Base-by-base conservation (phyloP, 2,113 vertebrate species). In the Pithys albifrons region DNA sequence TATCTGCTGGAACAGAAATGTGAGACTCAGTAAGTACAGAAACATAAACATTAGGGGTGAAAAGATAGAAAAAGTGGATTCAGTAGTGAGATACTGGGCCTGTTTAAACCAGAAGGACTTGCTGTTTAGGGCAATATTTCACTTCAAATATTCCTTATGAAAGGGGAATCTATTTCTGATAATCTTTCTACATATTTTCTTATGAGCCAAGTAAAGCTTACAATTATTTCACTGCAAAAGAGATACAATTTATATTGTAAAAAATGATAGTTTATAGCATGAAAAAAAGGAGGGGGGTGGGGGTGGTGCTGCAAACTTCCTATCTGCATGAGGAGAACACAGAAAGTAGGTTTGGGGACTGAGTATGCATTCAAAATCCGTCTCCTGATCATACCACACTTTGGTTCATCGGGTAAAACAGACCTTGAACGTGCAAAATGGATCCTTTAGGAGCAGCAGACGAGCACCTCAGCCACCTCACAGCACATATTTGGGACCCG, bases 361-460 rank as follows among this genome's bases (percentile, higher is more conserved):
- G 5, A 59, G 28, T 1, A 4, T 6, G 7, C 39, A 37, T 51
- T 80, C 0, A 0, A 43, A 72, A 41, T 59, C 28, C 6, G 4
- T 4, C 27, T 76, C 66, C 45, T 45, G 62, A 73, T n/a, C 49
- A 57, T 1, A 41, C 7, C 45, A 37, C 28, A 0, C 35, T n/a
- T 74, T 3, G 41, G 19, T 37, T 51, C 45, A 16, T 10, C 13
- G 14, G 45, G 37, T 3, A 1, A 9, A 49, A 69, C n/a, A n/a
- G 22, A 41, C 29, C 28, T 49, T 28, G 45, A 61, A 52, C 0
- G 2, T 16, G 37, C 51, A 46, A 66, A 81, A 55, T 4, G 45
- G 28, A 37, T 83, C 39, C 27, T 48, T 85, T 8, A 19, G 23
- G 18, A 71, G 41, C 2, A 65, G n/a, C 17, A 48, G 61, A 72